Percentiles rank a stretch among this genome's conserved stretches.
Conservation (phyloP, 2,797 vertebrate species). For the Lindbergichthys nudifrons region DNA sequence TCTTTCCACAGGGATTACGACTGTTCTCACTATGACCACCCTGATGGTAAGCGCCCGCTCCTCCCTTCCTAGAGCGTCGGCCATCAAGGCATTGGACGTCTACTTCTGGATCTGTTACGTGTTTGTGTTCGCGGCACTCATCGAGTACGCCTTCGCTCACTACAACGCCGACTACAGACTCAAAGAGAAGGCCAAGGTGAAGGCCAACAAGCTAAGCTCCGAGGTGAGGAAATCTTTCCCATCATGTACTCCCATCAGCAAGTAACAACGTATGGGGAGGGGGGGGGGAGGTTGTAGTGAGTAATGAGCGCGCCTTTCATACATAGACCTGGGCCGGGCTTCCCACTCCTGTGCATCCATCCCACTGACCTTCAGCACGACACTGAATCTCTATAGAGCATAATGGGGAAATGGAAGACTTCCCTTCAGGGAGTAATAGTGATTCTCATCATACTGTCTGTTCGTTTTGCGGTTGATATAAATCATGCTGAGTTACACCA, state of each 20-base stretch:
- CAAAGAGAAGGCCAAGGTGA: constrained; percentile 94
- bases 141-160: constrained; percentile 98
- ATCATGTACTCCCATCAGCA: constrained; percentile 23
- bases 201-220: constrained; percentile 84
- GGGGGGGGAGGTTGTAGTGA: constrained; percentile 13
- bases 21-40: constrained; percentile 98
- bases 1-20: constrained; percentile 91
- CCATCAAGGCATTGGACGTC: constrained; percentile 96
- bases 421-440: constrained; percentile 25
- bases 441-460: constrained; percentile 35
- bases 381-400: constrained; percentile 25
- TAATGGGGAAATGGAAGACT: constrained; percentile 27
- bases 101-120: constrained; percentile 99
- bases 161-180: constrained; percentile 97
- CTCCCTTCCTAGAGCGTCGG: constrained; percentile 93
- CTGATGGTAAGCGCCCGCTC: constrained; percentile 97
- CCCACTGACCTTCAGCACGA: constrained; percentile 60
- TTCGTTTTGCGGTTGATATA: constrained; percentile 23
- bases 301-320: constrained; percentile 54
- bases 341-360: constrained; percentile 23
- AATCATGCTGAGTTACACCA: constrained; percentile 17
- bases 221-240: constrained; percentile 85
- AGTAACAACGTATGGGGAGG: constrained; percentile 26
- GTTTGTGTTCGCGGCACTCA: constrained; percentile 96
- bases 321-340: constrained; percentile 9